Base-by-base conservation (phyloP, 35 echinoderm and acorn worm species). In the Stichopus chloronotus region DNA sequence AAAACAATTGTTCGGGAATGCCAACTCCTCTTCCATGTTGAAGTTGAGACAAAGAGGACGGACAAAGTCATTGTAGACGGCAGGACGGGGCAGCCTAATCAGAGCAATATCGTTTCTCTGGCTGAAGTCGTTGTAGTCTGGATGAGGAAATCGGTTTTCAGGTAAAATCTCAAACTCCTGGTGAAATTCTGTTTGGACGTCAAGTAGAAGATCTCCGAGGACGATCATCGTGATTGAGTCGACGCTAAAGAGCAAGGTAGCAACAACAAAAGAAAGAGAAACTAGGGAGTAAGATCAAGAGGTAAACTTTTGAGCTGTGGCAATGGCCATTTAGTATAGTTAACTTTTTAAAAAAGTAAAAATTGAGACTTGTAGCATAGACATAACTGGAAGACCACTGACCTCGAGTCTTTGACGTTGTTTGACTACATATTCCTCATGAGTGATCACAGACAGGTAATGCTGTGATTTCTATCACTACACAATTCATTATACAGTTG, bases 31-130 rank as follows among this genome's bases (percentile, higher is more conserved):
- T 4, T 56, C 9, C 52, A 13, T 11, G 20, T 19, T 57, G 8
- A 5, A 11, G 20, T 91, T 91, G 4, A 91, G 74, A 72, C 90
- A 91, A 19, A 91, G 52, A n/a, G 90, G 90, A 9, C 76, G 90
- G 17, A 91, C 90, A 56, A 54, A 78, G 4, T 78, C 69, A 22
- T 79, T 22, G 25, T 78, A 91, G 52, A 59, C 59, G 7, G 76
- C 76, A 0, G 90, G 56, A 24, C 43, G 71, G 3, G 54, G 69
- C n/a, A 91, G 54, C 21, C 58, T 91, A 19, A 91, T 91, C 16
- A 91, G 71, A 17, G 90, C 76, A 13, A 91, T 91, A 72, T 91
- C 90, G 52, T 91, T 91, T 13, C 90, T 77, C 22, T 78, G 55
- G 54, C 16, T 78, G 72, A 91, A 91, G 76, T 79, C 57, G n/a